phyloP scores from a whole-genome alignment of 2,888 invertebrate genomes.

The Nemotelus nigrinus region DNA sequence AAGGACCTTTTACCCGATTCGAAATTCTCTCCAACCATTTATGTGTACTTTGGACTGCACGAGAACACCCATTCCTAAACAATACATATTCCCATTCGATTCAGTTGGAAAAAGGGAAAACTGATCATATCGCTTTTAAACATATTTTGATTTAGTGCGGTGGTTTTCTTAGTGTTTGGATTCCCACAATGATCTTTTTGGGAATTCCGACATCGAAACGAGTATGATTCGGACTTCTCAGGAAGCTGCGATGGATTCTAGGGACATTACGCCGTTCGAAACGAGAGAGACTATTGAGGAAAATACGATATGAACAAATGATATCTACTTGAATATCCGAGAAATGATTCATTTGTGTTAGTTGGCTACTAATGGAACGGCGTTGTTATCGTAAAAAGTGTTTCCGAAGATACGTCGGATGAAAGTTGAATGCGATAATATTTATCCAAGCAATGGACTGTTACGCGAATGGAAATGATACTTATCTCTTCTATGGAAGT shows the following conservation, averaged over 20 bases:
- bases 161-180: constrained; percentile 12
- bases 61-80: too few relatives aligned
- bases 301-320: background rate
- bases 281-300: background rate
- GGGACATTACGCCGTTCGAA: background rate
- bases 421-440: background rate
- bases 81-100: too few relatives aligned
- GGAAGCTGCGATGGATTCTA: background rate
- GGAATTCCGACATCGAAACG: background rate
- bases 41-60: too few relatives aligned
- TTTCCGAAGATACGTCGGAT: background rate
- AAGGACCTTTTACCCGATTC: constrained; percentile 28
- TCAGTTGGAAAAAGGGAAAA: constrained; percentile 12
- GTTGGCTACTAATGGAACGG: constrained; percentile 6
- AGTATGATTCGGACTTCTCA: background rate
- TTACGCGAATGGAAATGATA: background rate
- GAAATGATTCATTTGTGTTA: constrained; percentile 8
- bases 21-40: background rate
- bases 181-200: constrained; percentile 24
- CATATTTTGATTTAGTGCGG: constrained; percentile 46
- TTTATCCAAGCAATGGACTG: background rate
- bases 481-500: background rate
- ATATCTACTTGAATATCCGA: constrained; percentile 4
- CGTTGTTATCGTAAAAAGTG: background rate
- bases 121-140: constrained; percentile 46